These are phyloP conservation scores for Belonocnema kinseyi DNA, from an alignment of 1,140 invertebrate species.

Conservation along the genomic window DNA sequence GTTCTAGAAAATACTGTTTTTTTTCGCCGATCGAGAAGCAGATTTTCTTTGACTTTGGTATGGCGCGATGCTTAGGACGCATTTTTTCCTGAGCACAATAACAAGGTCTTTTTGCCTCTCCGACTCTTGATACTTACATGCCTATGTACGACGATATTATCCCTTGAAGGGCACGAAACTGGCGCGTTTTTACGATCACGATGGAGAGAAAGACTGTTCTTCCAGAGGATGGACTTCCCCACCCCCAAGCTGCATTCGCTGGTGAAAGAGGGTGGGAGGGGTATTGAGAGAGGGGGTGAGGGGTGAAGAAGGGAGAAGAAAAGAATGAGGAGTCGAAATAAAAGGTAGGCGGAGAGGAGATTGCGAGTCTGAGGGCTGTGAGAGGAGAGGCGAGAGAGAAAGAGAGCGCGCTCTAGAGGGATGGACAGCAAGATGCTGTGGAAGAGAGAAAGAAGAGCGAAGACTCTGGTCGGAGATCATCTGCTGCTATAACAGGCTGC, in stretches of 20 bases:
- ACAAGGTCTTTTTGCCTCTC: slow-evolving; percentile 23
- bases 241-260: neutral
- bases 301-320: slow-evolving; percentile 10
- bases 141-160: slow-evolving; percentile 52
- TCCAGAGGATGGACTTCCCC: slow-evolving; percentile 37
- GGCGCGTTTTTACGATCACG: slow-evolving; percentile 63
- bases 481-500: slow-evolving; percentile 73
- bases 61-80: no score
- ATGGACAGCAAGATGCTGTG: slow-evolving; percentile 34
- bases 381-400: slow-evolving; percentile 42
- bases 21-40: no score
- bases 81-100: slow-evolving; percentile 7
- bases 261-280: slow-evolving; percentile 14
- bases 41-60: no score
- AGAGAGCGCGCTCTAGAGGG: slow-evolving; percentile 21
- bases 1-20: no score
- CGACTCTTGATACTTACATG: slow-evolving; percentile 11
- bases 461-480: slow-evolving; percentile 69
- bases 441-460: slow-evolving; percentile 47
- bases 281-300: slow-evolving; percentile 50
- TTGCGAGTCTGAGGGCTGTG: slow-evolving; percentile 24
- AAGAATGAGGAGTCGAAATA: slow-evolving; percentile 66
- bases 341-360: slow-evolving; percentile 54
- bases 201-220: slow-evolving; percentile 42
- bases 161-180: slow-evolving; percentile 55